Evolutionary conservation across 2,113 vertebrate species (phyloP).

Genomic region (Sisor rabdophorus): DNA sequence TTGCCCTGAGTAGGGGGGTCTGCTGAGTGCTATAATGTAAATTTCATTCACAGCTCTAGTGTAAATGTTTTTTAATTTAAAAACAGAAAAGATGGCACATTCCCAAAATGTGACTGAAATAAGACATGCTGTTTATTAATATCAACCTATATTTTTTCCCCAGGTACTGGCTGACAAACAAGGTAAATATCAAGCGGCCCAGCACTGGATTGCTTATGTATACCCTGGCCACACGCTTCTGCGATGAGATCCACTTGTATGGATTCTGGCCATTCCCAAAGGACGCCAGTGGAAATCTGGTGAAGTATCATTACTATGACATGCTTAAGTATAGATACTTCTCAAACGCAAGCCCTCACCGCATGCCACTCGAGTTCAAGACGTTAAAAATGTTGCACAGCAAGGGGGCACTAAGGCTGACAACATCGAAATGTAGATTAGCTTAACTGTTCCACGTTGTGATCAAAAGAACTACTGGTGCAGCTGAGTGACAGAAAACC

Average conservation of each 20-base stretch:
- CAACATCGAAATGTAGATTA: constrained; percentile 76
- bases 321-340: constrained; percentile 84
- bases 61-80: not conserved
- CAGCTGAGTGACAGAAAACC: not conserved
- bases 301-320: constrained; percentile 90
- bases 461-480: constrained; percentile 5
- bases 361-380: constrained; percentile 88
- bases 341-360: constrained; percentile 80
- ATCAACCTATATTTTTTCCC: constrained; percentile 48
- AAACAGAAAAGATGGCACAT: not conserved
- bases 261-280: constrained; percentile 89
- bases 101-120: not conserved
- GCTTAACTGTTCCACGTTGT: constrained; percentile 61
- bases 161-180: constrained; percentile 88
- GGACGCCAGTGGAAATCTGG: constrained; percentile 76
- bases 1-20: no score
- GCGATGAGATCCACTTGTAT: constrained; percentile 85
- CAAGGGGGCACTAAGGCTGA: constrained; percentile 83
- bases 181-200: constrained; percentile 84
- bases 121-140: constrained; percentile 1
- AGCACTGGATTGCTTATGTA: constrained; percentile 89
- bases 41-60: not conserved
- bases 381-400: constrained; percentile 77
- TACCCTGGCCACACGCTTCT: constrained; percentile 83
- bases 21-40: not conserved